Percentiles rank a stretch among this genome's conserved stretches.
phyloP scores from a whole-genome alignment of 2,888 invertebrate species.

The Pandemis heparana region DNA sequence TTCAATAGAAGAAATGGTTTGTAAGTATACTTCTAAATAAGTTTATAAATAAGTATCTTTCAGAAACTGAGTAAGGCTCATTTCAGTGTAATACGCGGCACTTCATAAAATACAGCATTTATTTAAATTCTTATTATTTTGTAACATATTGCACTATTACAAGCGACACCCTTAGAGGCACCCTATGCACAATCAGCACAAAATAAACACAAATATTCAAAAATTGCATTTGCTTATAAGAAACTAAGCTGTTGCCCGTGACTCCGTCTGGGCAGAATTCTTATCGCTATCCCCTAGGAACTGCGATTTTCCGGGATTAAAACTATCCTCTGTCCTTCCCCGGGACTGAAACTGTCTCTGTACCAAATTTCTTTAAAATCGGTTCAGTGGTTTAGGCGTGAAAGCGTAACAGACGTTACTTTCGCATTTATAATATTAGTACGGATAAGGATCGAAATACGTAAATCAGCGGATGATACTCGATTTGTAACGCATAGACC shows the following conservation, averaged over 20 bases:
- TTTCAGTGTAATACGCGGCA: background rate
- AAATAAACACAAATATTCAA: background rate
- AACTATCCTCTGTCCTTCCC: too few species aligned
- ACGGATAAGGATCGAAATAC: slow-evolving; percentile 9
- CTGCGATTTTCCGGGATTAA: too few species aligned
- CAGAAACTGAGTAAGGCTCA: background rate
- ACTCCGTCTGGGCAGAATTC: too few species aligned
- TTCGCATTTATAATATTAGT: too few species aligned
- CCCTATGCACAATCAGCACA: background rate
- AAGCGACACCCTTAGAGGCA: slow-evolving; percentile 3
- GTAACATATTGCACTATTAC: slow-evolving; percentile 1
- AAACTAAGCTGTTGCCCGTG: background rate
- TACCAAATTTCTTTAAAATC: too few species aligned
- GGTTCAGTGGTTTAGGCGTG: too few species aligned
- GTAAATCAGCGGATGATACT: slow-evolving; percentile 2
- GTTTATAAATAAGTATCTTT: background rate
- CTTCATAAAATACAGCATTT: background rate
- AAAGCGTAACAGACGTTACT: too few species aligned
- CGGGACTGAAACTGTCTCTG: too few species aligned
- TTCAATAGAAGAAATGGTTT: too few species aligned
- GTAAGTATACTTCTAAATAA: background rate
- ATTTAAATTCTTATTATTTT: background rate
- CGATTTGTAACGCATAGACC: background rate
- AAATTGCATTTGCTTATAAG: background rate
- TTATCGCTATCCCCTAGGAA: too few species aligned